These are phyloP conservation scores for Drosophila percnosoma DNA, from an alignment of 2,888 invertebrate genomes.

Conservation along the genomic window DNA sequence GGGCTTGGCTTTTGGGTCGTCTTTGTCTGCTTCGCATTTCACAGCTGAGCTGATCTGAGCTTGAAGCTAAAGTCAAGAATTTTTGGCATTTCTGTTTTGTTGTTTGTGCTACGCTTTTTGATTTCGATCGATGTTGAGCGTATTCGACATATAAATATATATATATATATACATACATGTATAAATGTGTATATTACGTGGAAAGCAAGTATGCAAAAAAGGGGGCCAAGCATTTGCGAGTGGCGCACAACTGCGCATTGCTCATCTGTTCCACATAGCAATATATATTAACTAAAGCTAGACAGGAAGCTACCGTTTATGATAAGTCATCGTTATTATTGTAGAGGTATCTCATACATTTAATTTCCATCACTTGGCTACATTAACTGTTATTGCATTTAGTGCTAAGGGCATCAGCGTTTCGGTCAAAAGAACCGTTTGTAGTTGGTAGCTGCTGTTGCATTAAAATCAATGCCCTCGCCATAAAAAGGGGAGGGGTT, in stretches of 20 bases:
- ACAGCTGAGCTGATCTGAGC: slow-evolving; percentile 59
- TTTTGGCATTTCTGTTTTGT: slow-evolving; percentile 74
- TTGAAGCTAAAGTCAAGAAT: slow-evolving; percentile 50
- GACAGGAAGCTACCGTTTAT: slow-evolving; percentile 2
- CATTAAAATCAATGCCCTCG: slow-evolving; percentile 71
- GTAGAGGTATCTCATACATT: not conserved
- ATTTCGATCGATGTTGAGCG: slow-evolving; percentile 75
- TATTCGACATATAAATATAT: slow-evolving; percentile 51
- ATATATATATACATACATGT: slow-evolving; percentile 30
- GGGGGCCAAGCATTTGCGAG: slow-evolving; percentile 66
- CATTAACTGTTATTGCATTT: not conserved
- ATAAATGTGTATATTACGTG: slow-evolving; percentile 18
- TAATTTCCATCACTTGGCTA: not conserved
- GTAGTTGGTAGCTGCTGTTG: slow-evolving; percentile 7
- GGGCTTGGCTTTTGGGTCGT: slow-evolving; percentile 32
- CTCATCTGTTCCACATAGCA: slow-evolving; percentile 37
- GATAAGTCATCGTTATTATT: slow-evolving; percentile 2
- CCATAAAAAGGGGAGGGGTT: slow-evolving; percentile 37
- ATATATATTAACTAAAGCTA: slow-evolving; percentile 12
- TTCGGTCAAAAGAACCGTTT: slow-evolving; percentile 21
- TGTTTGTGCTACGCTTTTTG: slow-evolving; percentile 82
- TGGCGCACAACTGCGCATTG: slow-evolving; percentile 70
- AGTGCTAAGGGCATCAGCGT: slow-evolving; percentile 22
- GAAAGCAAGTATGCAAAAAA: slow-evolving; percentile 52
- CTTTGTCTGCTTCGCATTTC: slow-evolving; percentile 48